phyloP scores from a whole-genome alignment of 1,140 invertebrate genomes.

The Atta texana region DNA sequence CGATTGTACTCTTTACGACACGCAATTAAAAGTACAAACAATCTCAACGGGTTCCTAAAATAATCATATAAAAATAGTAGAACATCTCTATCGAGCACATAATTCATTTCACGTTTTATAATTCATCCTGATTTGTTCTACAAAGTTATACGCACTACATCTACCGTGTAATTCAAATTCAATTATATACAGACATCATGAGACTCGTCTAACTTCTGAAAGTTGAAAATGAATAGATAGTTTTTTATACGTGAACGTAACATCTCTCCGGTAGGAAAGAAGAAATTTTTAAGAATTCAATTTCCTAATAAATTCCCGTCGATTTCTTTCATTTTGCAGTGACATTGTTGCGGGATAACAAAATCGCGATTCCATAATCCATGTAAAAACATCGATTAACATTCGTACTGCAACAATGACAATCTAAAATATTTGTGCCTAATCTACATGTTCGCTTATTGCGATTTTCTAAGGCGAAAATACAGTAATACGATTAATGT shows the following conservation, averaged over 20 bases:
- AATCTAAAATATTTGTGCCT: neutral
- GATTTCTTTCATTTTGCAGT: neutral
- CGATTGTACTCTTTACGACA: neutral
- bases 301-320: neutral
- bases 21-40: slow-evolving; percentile 44
- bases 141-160: slow-evolving; percentile 7
- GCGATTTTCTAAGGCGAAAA: neutral
- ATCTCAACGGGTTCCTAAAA: slow-evolving; percentile 30
- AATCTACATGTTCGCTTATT: slow-evolving; percentile 1
- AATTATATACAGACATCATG: slow-evolving; percentile 21
- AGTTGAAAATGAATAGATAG: neutral
- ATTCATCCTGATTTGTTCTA: slow-evolving; percentile 5
- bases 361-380: neutral
- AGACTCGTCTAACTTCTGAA: slow-evolving; percentile 12
- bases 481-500: neutral
- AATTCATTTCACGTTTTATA: slow-evolving; percentile 26
- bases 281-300: neutral
- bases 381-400: slow-evolving; percentile 1
- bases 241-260: neutral
- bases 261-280: neutral
- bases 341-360: neutral
- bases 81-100: slow-evolving; percentile 42
- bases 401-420: neutral
- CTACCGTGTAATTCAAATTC: slow-evolving; percentile 14
- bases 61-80: slow-evolving; percentile 62